phyloP scores from a whole-genome alignment of 2,888 invertebrate genomes.

The Auanema freiburgensis region DNA sequence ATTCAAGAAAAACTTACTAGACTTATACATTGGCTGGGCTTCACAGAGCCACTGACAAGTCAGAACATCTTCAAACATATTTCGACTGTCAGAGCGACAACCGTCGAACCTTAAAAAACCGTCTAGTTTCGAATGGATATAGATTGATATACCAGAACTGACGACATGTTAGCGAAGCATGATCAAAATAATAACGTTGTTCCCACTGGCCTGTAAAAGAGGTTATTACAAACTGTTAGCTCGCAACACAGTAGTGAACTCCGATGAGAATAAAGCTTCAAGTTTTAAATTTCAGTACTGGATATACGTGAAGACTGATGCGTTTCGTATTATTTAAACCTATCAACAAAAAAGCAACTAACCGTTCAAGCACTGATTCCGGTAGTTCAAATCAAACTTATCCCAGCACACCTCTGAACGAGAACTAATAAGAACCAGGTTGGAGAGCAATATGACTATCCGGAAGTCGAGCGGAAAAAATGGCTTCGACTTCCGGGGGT shows the following conservation, averaged over 20 bases:
- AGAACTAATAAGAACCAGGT: slow-evolving; percentile 12
- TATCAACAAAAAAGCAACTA: too few relatives aligned
- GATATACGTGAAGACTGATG: too few relatives aligned
- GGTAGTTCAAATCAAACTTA: slow-evolving; percentile 58
- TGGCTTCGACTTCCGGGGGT: too few relatives aligned
- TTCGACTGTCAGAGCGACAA: slow-evolving; percentile 42
- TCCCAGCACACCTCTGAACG: slow-evolving; percentile 63
- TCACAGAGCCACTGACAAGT: slow-evolving; percentile 64
- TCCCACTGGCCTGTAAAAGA: slow-evolving; percentile 55
- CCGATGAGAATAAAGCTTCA: too few relatives aligned
- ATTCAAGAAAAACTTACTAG: slow-evolving; percentile 35
- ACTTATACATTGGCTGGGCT: slow-evolving; percentile 56
- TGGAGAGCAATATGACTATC: slow-evolving; percentile 14
- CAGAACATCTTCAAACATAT: slow-evolving; percentile 60
- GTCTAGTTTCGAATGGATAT: neutral
- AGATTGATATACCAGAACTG: slow-evolving; percentile 55
- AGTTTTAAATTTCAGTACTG: too few relatives aligned
- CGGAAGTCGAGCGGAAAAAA: slow-evolving; percentile 24
- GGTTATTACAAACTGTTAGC: neutral
- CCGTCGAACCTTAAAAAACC: slow-evolving; percentile 21
- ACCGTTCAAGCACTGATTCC: slow-evolving; percentile 60
- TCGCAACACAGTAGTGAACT: too few relatives aligned
- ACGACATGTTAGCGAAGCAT: slow-evolving; percentile 54
- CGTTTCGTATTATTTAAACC: too few relatives aligned
- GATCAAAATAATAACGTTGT: slow-evolving; percentile 62